Base-by-base conservation (phyloP, 2,888 invertebrate genomes). In the Pherbina coryleti region DNA sequence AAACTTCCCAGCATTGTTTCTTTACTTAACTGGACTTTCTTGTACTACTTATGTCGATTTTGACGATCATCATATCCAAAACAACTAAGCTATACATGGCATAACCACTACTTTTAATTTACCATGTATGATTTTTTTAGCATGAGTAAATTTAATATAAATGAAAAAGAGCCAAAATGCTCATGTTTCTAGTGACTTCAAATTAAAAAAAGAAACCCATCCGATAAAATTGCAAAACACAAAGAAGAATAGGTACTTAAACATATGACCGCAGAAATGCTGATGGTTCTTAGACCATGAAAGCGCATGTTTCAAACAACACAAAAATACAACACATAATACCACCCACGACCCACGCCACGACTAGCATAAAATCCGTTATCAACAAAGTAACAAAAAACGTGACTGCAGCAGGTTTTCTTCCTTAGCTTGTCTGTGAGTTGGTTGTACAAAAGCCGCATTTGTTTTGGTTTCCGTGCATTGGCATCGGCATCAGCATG, bases 391-490 rank as follows among this genome's bases (percentile, higher is more conserved):
- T 62, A 31, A 64, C 17, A 17, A 51, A 64, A n/a, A 74, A 74
- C 72, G 76, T 70, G 76, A 76, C 70, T 70, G 69, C 55, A 69
- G 70, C 22, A 60, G 62, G 51, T 60, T 76, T 70, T 34, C 80
- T 71, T 51, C 78, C 1, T 11, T 1, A 11, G 44, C 44, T 44
- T 44, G 44, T 11, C 11, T 44, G 14, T 28, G 25, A 57, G 25
- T 55, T 17, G 19, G 37, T 37, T 19, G 37, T 37, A 57, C 25
- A 62, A 74, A 74, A 49, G 73, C 73, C 64, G 67, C 64, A 8
- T 75, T 75, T 60, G 77, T 70, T 72, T 71, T 53, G 71, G 34
- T 55, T 72, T 79, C 80, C 81, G 57, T 70, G 49, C 69, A 67
- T 70, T 55, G 78, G 69, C 73, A 57, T 66, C 22, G 17, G 69